These are phyloP conservation scores for Pogonocherus hispidulus DNA, from an alignment of 2,888 invertebrate species.

Conservation along the genomic window DNA sequence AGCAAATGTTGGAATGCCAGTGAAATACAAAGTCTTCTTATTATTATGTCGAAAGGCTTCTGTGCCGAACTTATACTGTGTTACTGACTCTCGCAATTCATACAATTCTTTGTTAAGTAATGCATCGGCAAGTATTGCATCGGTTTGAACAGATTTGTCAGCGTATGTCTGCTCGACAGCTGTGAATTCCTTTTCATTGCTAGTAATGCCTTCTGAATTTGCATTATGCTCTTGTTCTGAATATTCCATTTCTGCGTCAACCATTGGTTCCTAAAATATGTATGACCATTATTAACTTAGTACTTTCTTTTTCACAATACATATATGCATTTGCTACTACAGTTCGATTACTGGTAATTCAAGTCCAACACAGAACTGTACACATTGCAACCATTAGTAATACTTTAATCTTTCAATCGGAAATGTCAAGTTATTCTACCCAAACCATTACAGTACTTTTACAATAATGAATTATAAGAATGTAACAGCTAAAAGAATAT, in stretches of 20 bases:
- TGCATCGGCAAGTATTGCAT: neutral
- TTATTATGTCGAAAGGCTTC: neutral
- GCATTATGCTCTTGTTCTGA: neutral
- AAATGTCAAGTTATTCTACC: no score
- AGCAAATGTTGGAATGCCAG: neutral
- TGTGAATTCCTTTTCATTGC: neutral
- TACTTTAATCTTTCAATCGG: no score
- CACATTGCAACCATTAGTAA: no score
- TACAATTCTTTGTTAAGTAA: slow-evolving; percentile 7
- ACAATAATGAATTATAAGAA: no score
- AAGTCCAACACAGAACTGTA: no score
- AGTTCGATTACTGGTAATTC: no score
- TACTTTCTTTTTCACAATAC: no score
- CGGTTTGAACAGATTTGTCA: neutral
- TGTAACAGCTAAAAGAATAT: no score
- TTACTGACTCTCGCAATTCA: neutral
- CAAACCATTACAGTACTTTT: no score
- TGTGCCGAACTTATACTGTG: neutral
- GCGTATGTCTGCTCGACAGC: neutral
- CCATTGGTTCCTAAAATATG: no score
- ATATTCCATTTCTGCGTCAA: neutral
- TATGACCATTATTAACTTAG: no score
- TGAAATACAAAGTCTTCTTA: slow-evolving; percentile 4
- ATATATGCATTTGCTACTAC: no score
- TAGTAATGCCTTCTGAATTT: neutral